Base-by-base conservation (phyloP, 2,888 invertebrate genomes). In the Troilus luridus region DNA sequence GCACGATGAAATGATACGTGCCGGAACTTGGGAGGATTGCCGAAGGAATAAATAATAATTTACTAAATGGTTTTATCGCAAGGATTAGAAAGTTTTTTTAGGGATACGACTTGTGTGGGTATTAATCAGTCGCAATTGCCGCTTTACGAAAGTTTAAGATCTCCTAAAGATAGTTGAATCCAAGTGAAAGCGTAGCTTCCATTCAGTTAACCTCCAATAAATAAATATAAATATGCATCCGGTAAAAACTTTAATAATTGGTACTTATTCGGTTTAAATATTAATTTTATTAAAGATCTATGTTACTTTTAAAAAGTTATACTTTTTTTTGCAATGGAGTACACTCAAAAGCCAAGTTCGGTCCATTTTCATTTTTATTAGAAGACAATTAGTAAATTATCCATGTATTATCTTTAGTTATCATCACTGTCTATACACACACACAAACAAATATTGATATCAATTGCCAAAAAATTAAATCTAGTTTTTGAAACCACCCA, bases 91-190 rank as follows among this genome's bases (percentile, higher is more conserved):
- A 77, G 72, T 77, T 77, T 27, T 77, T 41, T 77, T 67, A 14
- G 27, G 27, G 27, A 77, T 41, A 77, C 72, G 19, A 41, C 72
- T 77, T 41, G 17, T 17, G 17, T 19, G 72, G 72, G 27, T 77
- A 77, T 77, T 77, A 77, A 77, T 77, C 41, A 41, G 72, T 77
- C 41, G 72, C 72, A 41, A 77, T 41, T 77, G 72, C 72, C 72
- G 72, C 72, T 77, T 77, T 41, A 77, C 72, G 72, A 77, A 41
- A 77, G 72, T 77, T 77, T 17, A 77, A 77, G 72, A 77, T 77
- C 72, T 72, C 14, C 72, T 14, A 0, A 41, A 41, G 72, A 41
- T 41, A 77, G 72, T 77, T 9, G 27, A 77, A 41, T 77, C 5
- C 17, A 27, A 77, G 72, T 77, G 72, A 77, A 77, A 77, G 72